Evolutionary conservation across 2,888 invertebrate species (phyloP), one percentile per base, ranked within the genome.

Genomic region (Caradrina kadenii): DNA sequence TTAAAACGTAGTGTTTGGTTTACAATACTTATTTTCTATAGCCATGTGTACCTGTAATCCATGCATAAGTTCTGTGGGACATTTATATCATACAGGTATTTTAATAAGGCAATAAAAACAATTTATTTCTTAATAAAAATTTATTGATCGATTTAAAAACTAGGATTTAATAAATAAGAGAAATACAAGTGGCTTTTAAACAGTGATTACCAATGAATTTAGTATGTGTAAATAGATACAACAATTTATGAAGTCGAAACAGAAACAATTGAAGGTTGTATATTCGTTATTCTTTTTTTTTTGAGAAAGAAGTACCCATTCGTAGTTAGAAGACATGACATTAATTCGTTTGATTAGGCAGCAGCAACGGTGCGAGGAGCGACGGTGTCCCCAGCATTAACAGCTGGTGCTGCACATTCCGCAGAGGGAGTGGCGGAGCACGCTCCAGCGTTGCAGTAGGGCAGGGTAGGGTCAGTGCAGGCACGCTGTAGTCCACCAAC

Each of bases 391-490:
- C 58, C 48, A 22, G 78, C 74, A 48, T 71, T 58, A 10, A 63
- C 68, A 55, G 79, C 81, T 6, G 86, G 85, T 0, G 50, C 82
- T 42, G 1, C 85, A 42, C 96, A 96, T 65, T 89, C 93, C 0
- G 80, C 90, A 1, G 93, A 73, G 0, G 96, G 94, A 0, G 95
- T 94, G 10, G 94, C 95, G 0, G 96, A 95, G 85, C 96, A 96
- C 68, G 89, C 89, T n/a, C 96, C 96, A 13, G 93, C 88, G 85
- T 94, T 95, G 88, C 96, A 96, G 85, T 93, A 90, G 0, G 96
- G 96, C 21, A 92, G 78, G 1, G 92, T 88, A 0, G 95, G 95
- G 82, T 95, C 96, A 2, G 86, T 80, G 82, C 96, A 96, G 11
- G 92, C 79, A 15, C 87, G 89, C 63, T 91, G 87, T 0, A 95